Base-by-base conservation (phyloP, 1,140 invertebrate species). In the Lycorma delicatula region DNA sequence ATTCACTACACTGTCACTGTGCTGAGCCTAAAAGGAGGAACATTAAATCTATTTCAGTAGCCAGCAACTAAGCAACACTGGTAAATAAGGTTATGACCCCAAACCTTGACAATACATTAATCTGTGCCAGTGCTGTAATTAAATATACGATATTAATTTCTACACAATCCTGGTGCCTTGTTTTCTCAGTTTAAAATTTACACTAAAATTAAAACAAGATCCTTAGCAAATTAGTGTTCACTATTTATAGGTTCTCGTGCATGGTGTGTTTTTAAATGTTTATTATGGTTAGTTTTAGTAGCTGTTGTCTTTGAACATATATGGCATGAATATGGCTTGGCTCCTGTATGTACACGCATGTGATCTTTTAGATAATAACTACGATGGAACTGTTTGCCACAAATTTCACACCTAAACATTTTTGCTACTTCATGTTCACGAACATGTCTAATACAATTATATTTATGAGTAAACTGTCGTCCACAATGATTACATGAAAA, bases 401-500 rank as follows among this genome's bases (percentile, higher is more conserved):
- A 97, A 54, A 89, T 83, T 63, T 86, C 83, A 73, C 93, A 97
- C 59, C 84, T 87, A 67, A 87, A 92, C 47, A 85, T 85, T 75
- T 96, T 96, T 54, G 84, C 88, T 53, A 83, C 86, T 56, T 90
- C 89, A 72, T 97, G 93, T 67, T 94, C 91, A 34, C 89, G 80
- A 4, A 92, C 86, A 70, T 96, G 93, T 38, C 91, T 81, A 67
- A 92, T 80, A 66, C 93, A 89, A 69, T 94, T 95, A 69, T 91
- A 93, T 68, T 93, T 93, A 20, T 91, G 80, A 52, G 92, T 93
- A 71, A 97, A 97, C 67, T 92, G 87, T 46, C 91, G 89, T 25
- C 91, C 93, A 71, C 93, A 97, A 70, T 91, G 87, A 67, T 95
- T 94, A 71, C 91, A 94, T 1, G 88, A 90, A 71, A 90, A 94